These are phyloP conservation scores for Penaeus vannamei DNA, from an alignment of 1,140 invertebrate genomes.

Conservation along the genomic window DNA sequence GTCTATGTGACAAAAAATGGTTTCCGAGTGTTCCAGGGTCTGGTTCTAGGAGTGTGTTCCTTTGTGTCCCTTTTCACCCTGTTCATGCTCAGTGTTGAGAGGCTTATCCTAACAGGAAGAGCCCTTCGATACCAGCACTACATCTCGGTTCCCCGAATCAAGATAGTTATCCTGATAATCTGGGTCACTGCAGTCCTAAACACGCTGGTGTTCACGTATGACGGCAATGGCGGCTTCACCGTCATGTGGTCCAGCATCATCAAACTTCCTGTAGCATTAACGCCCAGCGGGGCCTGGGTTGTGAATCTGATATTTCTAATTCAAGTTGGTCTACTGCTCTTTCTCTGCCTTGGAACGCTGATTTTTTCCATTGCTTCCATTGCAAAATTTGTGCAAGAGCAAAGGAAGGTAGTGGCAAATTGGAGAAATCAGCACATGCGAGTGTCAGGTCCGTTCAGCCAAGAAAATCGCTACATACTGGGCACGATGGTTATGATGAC, in stretches of 20 bases:
- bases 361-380: not conserved
- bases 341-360: not conserved
- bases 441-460: not conserved
- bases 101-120: not conserved
- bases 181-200: not conserved
- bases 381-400: not conserved
- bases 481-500: not conserved
- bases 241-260: not conserved
- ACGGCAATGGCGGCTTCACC: not conserved
- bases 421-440: not conserved
- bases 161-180: not conserved
- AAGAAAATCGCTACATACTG: not conserved
- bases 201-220: not conserved
- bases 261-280: not conserved
- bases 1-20: not conserved
- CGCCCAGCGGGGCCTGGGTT: not conserved
- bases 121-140: not conserved
- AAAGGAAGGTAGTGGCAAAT: not conserved
- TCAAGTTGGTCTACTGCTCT: not conserved
- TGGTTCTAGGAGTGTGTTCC: not conserved
- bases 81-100: not conserved
- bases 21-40: not conserved
- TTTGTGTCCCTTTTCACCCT: slow-evolving; percentile 18
- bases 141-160: not conserved
- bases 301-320: not conserved